A percentile compares a stretch with the other conserved stretches of the same genome.
Evolutionary conservation across 2,113 vertebrate species (phyloP).

Genomic region (Tichodroma muraria): DNA sequence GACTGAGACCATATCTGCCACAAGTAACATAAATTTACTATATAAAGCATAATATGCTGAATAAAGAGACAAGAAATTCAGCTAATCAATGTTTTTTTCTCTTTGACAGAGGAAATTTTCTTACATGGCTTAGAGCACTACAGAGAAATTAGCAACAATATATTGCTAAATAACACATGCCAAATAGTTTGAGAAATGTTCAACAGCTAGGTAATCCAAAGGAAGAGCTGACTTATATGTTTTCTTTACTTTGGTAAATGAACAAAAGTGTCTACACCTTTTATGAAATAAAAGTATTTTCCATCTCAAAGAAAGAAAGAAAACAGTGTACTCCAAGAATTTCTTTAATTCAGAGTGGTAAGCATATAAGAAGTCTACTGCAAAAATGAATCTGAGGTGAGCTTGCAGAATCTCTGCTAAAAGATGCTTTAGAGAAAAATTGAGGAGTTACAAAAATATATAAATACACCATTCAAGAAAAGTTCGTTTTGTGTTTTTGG

Average conservation of each 20-base stretch:
- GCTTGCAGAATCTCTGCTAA: background rate
- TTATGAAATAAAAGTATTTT: background rate
- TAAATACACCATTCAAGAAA: background rate
- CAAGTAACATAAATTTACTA: background rate
- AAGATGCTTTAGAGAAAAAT: background rate
- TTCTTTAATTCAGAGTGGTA: background rate
- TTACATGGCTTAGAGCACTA: background rate
- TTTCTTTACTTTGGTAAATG: background rate
- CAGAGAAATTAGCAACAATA: background rate
- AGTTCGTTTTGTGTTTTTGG: rapidly evolving
- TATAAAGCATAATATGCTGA: background rate
- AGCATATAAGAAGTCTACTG: background rate
- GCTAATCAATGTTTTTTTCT: rapidly evolving
- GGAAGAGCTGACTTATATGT: rapidly evolving
- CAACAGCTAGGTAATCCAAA: background rate
- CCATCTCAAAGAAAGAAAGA: background rate
- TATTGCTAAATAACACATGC: background rate
- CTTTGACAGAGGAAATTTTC: background rate
- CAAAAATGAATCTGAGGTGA: background rate
- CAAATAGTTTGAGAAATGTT: background rate
- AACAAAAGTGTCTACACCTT: background rate
- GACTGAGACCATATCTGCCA: background rate
- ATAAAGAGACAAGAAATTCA: background rate
- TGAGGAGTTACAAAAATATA: background rate
- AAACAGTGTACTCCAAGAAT: background rate